Evolutionary conservation across 2,888 invertebrate species (phyloP).

Genomic region (Abrostola tripartita): DNA sequence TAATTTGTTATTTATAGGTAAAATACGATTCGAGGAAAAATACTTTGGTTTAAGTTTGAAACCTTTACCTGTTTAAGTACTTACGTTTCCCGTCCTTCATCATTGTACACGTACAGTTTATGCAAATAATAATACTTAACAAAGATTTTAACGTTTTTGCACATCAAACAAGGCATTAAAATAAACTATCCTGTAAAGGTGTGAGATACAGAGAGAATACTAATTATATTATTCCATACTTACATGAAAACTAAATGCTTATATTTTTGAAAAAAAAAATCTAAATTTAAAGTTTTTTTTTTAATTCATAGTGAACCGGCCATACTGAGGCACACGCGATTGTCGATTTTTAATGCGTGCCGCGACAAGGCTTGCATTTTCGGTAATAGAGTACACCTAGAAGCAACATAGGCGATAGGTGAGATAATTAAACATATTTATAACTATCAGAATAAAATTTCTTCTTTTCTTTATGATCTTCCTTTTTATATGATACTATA

Average conservation of each 20-base stretch:
- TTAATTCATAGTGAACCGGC: conserved; percentile 47
- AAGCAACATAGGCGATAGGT: conserved; percentile 20
- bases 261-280: too few relatives aligned
- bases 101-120: conserved; percentile 23
- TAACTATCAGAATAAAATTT: neutral
- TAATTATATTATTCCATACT: too few relatives aligned
- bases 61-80: conserved; percentile 38
- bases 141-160: conserved; percentile 28
- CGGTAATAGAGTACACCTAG: conserved; percentile 75
- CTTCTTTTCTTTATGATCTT: neutral
- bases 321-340: conserved; percentile 60
- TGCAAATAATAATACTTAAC: conserved; percentile 12
- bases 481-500: neutral
- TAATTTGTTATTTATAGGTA: conserved; percentile 9
- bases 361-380: conserved; percentile 75
- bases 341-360: conserved; percentile 78
- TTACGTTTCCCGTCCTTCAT: conserved; percentile 34
- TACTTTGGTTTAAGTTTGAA: conserved; percentile 25
- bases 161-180: neutral
- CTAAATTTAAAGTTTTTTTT: too few relatives aligned
- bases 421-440: neutral
- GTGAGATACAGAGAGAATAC: too few relatives aligned
- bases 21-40: conserved; percentile 40
- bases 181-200: neutral
- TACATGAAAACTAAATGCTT: too few relatives aligned